Base-by-base conservation (phyloP, 2,888 invertebrate species). In the Lacanobia wlatinum region DNA sequence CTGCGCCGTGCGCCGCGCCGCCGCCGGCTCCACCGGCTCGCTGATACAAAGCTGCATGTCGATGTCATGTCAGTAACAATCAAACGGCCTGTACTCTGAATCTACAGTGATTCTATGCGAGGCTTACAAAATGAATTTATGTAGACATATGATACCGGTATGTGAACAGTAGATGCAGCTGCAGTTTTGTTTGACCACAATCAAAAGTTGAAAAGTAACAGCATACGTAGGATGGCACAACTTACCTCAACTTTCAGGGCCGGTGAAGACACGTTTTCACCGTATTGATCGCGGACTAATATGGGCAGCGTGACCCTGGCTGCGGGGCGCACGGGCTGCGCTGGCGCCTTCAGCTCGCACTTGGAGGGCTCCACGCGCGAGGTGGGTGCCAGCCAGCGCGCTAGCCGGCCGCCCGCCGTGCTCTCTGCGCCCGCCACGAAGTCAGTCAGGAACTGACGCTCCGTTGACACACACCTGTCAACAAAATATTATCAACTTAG, bases 341-440 rank as follows among this genome's bases (percentile, higher is more conserved):
- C 95, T 48, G 98, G 97, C 87, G 98, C 97, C 77, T 98, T 96
- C 69, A 99, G 97, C 93, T 99, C 98, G 92, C 99, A 99, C 90
- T 98, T 98, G 76, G 97, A 90, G 0, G 99, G 98, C 94, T 99
- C 99, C 62, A 99, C 98, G 83, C 98, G 98, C 40, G 99, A 97
- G 88, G 98, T 98, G 1, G 99, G 99, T 90, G 99, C 98, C 71
- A 99, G 95, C 99, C 99, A 99, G 90, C 98, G 97, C 0, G 99
- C 99, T 82, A 99, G 96, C 68, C 99, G 97, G 7, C 99, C 99
- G 0, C 99, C 99, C 2, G 98, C 98, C 0, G 97, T 97, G 14
- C 98, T 98, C 28, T 98, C 97, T 0, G 98, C 97, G 71, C 99
- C 98, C 48, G 97, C 97, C 64, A 99, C 98, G 91, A 99, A 98